Evolutionary conservation across 2,888 invertebrate genomes (phyloP), one percentile per base, ranked within the genome.

Genomic region (Drosophila mercatorum): DNA sequence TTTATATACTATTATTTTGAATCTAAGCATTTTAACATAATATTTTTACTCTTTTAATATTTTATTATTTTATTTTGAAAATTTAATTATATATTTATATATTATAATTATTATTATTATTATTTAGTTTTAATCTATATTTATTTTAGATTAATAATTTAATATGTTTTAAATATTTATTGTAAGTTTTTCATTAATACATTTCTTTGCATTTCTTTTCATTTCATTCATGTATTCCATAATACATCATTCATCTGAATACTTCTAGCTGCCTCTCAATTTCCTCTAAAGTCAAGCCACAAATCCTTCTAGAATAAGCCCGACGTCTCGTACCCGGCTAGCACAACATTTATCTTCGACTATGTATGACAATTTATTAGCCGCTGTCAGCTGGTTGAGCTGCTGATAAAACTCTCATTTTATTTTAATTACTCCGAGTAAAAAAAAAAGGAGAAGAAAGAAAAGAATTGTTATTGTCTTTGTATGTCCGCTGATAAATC

Each of bases 381-480:
- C 17, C 17, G 51, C 51, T 51, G 34, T 51, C 51, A 51, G 51
- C 34, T 51, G 51, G 51, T 17, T 51, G 51, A 49, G 58, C 47
- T n/a, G 36, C 68, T 43, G 44, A 34, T n/a, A 65, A 66, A 38
- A 47, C 31, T 56, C 36, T 56, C 40, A 26, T 11, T 40, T 51
- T 14, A 52, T 63, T 28, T 63, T 11, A 43, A 26, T 47, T 46
- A 8, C 47, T 63, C 14, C 58, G 34, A 10, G 57, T 36, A 36
- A 31, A 55, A 49, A 55, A 49, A 26, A 51, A 47, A 11, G 41
- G 40, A 43, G 41, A 44, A 43, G 10, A 46, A 47, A 44, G 31
- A 34, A 43, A 26, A 52, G 17, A 43, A 46, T 34, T 61, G 11
- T 22, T 34, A 52, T 57, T 70, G 40, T 63, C 51, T 71, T 7